A percentile compares a stretch with the other conserved stretches of the same genome.
Evolutionary conservation across 2,113 vertebrate species (phyloP).

Genomic region (Ursus arctos): DNA sequence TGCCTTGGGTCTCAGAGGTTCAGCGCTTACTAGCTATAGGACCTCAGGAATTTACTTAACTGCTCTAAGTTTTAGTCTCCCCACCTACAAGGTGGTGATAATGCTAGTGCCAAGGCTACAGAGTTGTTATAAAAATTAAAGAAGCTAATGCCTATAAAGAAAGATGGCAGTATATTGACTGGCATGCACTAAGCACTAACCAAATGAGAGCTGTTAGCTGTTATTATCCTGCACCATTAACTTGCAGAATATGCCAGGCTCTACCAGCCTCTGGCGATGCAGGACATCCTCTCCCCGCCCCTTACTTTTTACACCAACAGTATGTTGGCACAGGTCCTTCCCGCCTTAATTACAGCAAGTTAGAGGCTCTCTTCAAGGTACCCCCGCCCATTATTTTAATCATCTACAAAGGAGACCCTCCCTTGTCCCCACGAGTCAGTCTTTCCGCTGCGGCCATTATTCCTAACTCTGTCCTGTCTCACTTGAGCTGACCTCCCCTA

Average conservation of each 20-base stretch:
- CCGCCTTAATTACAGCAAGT: not conserved
- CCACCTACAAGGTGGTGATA: not conserved
- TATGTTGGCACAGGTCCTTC: not conserved
- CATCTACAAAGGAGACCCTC: not conserved
- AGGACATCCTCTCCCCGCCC: not conserved
- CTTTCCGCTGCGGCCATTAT: not conserved
- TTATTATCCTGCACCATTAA: constrained; percentile 45
- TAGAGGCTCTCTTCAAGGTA: not conserved
- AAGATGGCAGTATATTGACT: not conserved
- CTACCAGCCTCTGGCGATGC: not conserved
- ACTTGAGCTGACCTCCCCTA: not conserved
- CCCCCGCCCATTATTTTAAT: not conserved
- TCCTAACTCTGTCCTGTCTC: not conserved
- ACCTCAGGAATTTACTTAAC: not conserved
- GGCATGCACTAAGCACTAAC: not conserved
- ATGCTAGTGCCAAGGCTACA: not conserved
- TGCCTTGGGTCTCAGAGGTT: not conserved
- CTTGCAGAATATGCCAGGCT: not conserved
- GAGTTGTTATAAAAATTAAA: not conserved
- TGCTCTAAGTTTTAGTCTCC: not conserved
- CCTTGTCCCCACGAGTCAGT: not conserved
- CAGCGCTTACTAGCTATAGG: not conserved
- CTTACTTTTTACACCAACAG: not conserved
- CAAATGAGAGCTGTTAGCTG: not conserved
- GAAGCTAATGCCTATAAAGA: not conserved